Evolutionary conservation across 2,797 vertebrate species (phyloP), one percentile per base, ranked within the genome.

Genomic region (Microctenopoma lineatum): DNA sequence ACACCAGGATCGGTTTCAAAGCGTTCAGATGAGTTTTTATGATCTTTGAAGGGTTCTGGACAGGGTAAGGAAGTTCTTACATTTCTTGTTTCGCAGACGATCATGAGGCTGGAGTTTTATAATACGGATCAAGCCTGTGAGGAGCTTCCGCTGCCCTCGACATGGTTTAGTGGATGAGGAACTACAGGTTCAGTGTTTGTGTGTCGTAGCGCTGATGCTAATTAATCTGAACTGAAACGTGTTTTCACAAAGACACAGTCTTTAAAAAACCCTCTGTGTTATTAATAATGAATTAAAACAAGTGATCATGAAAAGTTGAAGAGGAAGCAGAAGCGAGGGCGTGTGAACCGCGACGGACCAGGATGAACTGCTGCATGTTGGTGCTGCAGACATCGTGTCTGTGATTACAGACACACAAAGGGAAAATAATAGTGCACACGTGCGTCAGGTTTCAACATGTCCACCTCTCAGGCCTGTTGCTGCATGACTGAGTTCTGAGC

Each of bases 371-470:
- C 7, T 2, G 1, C 7, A 34, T 34, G 32, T 8, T 34, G 32
- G 18, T 41, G 36, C 42, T 44, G 16, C 7, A 18, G 44, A 41
- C 13, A 1, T 16, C 25, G 18, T 39, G 15, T 42, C 16, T 70
- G 25, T 56, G 32, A 13, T 41, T 61, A 9, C 4, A 5, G 13
- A 27, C 26, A 16, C 32, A 34, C 7, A 4, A 13, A 12, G 8
- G 36, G 39, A 16, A 32, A 38, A 53, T 34, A 29, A 39, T 12
- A 11, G 15, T 44, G 15, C 7, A 44, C 52, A n/a, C 51, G 48
- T 44, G 66, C 59, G 71, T 78, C 68, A 42, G 46, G 75, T 84
- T 70, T 53, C 64, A 67, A 58, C 82, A 54, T 6, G 65, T 59
- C 47, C 0, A 34, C 4, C 2, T 46, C 41, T 71, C 63, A 27